Percentiles rank a stretch among this genome's conserved stretches.
phyloP scores from a whole-genome alignment of 2,113 vertebrate genomes.

The Sylvia atricapilla region DNA sequence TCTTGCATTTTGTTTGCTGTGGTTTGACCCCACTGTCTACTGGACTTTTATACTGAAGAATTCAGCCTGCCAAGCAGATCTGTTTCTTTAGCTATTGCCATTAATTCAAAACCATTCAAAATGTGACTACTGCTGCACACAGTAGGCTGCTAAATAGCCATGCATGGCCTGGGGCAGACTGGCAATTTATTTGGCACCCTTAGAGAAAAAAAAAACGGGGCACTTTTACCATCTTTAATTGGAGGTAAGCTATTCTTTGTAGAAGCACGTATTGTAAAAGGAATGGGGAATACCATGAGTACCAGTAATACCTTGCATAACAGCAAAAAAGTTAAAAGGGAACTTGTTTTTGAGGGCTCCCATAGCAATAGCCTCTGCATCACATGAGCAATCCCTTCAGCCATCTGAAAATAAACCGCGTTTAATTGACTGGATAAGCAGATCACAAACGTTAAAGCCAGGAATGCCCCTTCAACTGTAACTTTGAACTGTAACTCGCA shows the following conservation, averaged over 20 bases:
- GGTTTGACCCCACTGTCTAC: not conserved
- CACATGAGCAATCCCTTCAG: slow-evolving; percentile 47
- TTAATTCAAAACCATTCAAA: not conserved
- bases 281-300: slow-evolving; percentile 63
- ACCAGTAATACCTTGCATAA: slow-evolving; percentile 67
- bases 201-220: not conserved
- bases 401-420: slow-evolving; percentile 34
- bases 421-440: slow-evolving; percentile 65
- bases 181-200: not conserved
- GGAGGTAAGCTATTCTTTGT: slow-evolving; percentile 30
- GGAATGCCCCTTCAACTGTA: slow-evolving; percentile 70
- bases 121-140: not conserved
- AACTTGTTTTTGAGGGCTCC: slow-evolving; percentile 42
- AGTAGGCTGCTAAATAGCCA: not conserved
- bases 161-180: not conserved
- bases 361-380: slow-evolving; percentile 4
- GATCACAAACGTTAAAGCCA: slow-evolving; percentile 56
- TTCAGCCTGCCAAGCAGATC: not conserved
- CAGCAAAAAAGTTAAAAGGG: slow-evolving; percentile 54
- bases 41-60: not conserved
- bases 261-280: slow-evolving; percentile 27
- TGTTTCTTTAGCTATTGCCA: not conserved
- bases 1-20: not conserved
- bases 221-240: slow-evolving; percentile 18
- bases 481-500: slow-evolving; percentile 62